Evolutionary conservation across 2,888 invertebrate genomes (phyloP).

Genomic region (Norana najaformis): DNA sequence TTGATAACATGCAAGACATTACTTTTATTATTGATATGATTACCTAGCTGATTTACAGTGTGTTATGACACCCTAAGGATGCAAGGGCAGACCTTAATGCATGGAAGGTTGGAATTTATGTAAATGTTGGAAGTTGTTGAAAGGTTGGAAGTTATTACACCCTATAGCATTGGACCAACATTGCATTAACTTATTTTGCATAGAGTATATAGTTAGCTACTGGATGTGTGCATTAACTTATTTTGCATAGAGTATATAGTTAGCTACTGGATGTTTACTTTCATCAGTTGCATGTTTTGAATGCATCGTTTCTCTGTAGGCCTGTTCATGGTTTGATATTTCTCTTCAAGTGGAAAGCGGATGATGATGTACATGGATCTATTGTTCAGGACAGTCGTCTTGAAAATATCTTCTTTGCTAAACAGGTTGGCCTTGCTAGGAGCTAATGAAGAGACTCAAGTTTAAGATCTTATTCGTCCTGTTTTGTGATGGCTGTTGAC

Average conservation of each 20-base stretch:
- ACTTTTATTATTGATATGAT: not conserved
- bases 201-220: not conserved
- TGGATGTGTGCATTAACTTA: not conserved
- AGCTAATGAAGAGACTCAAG: not conserved
- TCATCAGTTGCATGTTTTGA: not conserved
- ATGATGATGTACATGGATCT: conserved; percentile 56
- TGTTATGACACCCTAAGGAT: not conserved
- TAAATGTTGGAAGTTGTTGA: not conserved
- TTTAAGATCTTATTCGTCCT: not conserved
- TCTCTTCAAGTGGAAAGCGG: conserved; percentile 72
- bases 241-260: not conserved
- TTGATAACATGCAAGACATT: not conserved
- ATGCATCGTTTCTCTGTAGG: conserved; percentile 65
- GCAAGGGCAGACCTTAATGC: not conserved
- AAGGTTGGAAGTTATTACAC: not conserved
- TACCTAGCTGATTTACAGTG: not conserved
- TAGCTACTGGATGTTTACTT: not conserved
- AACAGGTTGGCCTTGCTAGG: conserved; percentile 72
- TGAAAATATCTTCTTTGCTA: conserved; percentile 95
- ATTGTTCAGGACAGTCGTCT: conserved; percentile 77
- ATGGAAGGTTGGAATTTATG: not conserved
- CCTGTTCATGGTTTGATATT: conserved; percentile 98
- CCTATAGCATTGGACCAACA: no score
- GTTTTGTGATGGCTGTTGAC: not conserved
- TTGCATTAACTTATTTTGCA: not conserved